Evolutionary conservation across 2,797 vertebrate genomes (phyloP), one percentile per base, ranked within the genome.

Genomic region (Glyptemys insculpta): DNA sequence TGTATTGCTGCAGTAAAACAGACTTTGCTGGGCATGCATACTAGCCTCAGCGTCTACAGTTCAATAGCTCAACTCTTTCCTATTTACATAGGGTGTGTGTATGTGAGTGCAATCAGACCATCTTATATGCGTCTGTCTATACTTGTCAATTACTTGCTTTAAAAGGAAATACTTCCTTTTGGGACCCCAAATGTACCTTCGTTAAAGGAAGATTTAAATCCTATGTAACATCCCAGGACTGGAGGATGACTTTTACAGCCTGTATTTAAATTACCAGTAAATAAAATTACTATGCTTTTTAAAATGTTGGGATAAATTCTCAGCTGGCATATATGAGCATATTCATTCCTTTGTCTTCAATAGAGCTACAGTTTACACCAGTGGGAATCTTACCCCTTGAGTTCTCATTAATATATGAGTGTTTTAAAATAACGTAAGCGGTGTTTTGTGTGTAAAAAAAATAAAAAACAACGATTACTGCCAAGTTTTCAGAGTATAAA

Each of bases 331-430:
- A 47, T 18, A 78, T 31, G 25, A 47, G 44, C 74, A 47, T 47
- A 27, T 47, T 15, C 15, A 76, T 91, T 2, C 1, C 11, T 88
- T 87, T 59, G 56, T 83, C 52, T 8, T 57, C 3, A 0, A 0
- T 31, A 72, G 11, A 79, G 52, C 44, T 94, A 59, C 62, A 86
- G 44, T 8, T 56, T 68, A 3, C 74, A 83, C 15, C 1, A 89
- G 44, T 83, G 23, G 94, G 79, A 50, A 91, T n/a, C 8, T 11
- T 41, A 10, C 27, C 14, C 79, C 49, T 79, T 83, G 34, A 41
- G 44, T 87, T 56, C n/a, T 37, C 18, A 37, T 15, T 4, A 29
- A 5, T 9, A 1, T 72, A 50, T 44, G 8, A 27, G 23, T 57
- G 4, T 65, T 92, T 88, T 52, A n/a, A 49, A 87, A 87, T 88